A percentile compares a stretch with the other conserved stretches of the same genome.
Evolutionary conservation across 2,113 vertebrate genomes (phyloP).

Genomic region (Euleptes europaea): DNA sequence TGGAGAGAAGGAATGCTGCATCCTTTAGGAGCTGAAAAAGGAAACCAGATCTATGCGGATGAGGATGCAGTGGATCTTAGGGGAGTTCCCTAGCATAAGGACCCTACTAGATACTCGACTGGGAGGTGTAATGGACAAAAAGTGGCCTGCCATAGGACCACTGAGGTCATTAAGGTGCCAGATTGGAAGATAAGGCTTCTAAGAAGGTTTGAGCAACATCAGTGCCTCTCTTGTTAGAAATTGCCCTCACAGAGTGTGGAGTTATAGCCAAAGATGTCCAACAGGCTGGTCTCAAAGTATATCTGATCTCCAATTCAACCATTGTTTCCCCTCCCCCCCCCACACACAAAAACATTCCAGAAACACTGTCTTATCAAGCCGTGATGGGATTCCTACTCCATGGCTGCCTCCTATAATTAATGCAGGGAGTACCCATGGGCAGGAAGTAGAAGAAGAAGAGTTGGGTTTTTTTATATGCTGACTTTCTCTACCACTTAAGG

Average conservation of each 20-base stretch:
- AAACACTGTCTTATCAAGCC: too few species aligned
- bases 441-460: too few species aligned
- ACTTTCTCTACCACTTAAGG: too few species aligned
- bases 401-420: neutral
- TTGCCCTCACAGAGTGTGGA: neutral
- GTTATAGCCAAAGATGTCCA: neutral
- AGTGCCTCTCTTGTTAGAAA: neutral
- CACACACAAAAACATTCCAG: neutral
- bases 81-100: neutral
- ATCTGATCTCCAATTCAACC: neutral
- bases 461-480: too few species aligned
- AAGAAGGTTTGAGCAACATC: neutral
- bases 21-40: neutral
- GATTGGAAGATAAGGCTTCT: neutral
- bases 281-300: neutral
- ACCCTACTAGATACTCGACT: neutral
- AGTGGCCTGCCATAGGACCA: neutral
- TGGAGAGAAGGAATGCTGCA: neutral
- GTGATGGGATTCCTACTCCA: neutral
- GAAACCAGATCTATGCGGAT: neutral
- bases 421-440: neutral
- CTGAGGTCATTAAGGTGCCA: too few species aligned
- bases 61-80: neutral
- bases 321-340: neutral
- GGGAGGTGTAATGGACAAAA: neutral